phyloP scores from a whole-genome alignment of 2,797 vertebrate genomes.

The Poeciliopsis presidionis region DNA sequence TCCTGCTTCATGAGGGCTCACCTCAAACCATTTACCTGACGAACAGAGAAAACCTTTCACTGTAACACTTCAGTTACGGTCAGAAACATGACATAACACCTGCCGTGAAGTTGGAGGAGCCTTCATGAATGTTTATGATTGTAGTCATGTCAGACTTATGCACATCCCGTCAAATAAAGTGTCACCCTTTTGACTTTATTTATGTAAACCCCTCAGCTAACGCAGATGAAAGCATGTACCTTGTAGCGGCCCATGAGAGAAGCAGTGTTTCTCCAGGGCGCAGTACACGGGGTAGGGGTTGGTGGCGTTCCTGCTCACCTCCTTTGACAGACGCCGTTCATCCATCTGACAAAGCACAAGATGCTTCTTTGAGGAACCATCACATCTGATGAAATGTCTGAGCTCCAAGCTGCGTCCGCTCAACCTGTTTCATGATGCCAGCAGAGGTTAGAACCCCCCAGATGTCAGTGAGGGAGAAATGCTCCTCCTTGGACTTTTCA shows the following conservation, averaged over 20 bases:
- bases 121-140: no score
- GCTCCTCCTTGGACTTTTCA: constrained; percentile 5
- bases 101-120: no score
- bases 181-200: no score
- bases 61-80: no score
- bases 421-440: constrained; percentile 64
- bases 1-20: constrained; percentile 76
- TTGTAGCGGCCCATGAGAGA: constrained; percentile 22
- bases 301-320: constrained; percentile 49
- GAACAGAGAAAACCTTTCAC: constrained; percentile 3
- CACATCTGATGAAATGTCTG: not conserved
- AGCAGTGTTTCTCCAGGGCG: constrained; percentile 53
- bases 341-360: constrained; percentile 53
- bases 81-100: no score
- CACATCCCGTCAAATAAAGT: no score
- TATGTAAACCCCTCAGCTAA: not conserved
- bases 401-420: not conserved
- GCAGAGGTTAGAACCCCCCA: constrained; percentile 62
- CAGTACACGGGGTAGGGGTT: constrained; percentile 74
- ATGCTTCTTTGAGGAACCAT: not conserved
- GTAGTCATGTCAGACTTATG: no score
- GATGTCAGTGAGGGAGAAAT: constrained; percentile 59
- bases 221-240: constrained; percentile 35
- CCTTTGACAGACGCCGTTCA: constrained; percentile 50
- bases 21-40: constrained; percentile 76